Conservation (phyloP, 2,113 vertebrate genomes). For the Opisthocomus hoazin region DNA sequence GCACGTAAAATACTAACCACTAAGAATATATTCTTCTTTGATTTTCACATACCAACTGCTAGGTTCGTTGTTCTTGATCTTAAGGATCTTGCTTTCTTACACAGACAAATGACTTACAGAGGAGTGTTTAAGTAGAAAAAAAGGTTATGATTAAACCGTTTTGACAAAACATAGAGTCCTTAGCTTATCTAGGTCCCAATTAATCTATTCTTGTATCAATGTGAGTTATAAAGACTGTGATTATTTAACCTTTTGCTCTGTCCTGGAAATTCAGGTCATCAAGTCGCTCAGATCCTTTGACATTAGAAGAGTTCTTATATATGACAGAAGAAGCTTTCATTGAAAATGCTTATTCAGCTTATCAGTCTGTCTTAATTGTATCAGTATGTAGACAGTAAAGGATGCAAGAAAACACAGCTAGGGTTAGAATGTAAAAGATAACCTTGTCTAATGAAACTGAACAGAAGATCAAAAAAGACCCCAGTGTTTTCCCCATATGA, state of each 20-base stretch:
- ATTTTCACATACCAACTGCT: background rate
- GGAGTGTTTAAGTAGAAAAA: background rate
- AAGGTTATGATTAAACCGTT: background rate
- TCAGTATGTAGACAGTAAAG: background rate
- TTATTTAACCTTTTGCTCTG: background rate
- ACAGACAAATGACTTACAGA: background rate
- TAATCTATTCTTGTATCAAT: background rate
- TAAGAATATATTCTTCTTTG: background rate
- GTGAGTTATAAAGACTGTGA: background rate
- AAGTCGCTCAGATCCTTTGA: background rate
- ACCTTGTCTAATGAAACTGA: background rate
- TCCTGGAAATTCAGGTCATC: background rate
- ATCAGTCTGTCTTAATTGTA: background rate
- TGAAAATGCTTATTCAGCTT: background rate
- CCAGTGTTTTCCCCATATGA: background rate
- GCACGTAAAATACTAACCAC: background rate
- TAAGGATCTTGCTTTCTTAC: background rate
- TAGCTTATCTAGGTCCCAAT: background rate
- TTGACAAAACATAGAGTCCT: background rate
- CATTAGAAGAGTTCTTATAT: background rate
- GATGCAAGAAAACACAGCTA: background rate
- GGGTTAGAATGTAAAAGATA: background rate
- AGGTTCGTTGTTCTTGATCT: background rate
- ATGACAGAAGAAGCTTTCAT: background rate
- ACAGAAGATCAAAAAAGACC: background rate